phyloP scores from a whole-genome alignment of 2,113 vertebrate genomes.

The Baryphthengus martii region DNA sequence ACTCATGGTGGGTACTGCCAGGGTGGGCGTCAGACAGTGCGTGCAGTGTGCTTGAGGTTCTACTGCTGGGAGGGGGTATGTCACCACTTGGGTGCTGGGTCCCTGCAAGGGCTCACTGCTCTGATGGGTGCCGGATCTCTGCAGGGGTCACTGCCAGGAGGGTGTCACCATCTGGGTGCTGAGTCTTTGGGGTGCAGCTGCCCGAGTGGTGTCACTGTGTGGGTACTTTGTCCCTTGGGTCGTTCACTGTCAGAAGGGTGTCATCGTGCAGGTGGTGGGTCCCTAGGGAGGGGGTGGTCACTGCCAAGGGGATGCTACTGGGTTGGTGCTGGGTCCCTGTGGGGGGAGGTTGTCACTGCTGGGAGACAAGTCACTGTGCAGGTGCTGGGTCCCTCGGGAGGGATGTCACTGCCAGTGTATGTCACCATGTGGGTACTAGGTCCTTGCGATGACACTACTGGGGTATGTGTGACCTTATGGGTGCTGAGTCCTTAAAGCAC shows the following conservation, averaged over 20 bases:
- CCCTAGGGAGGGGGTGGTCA: too few relatives aligned
- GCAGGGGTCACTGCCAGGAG: too few relatives aligned
- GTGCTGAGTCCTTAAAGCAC: too few relatives aligned
- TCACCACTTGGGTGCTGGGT: neutral
- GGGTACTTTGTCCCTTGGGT: neutral
- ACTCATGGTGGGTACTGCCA: neutral
- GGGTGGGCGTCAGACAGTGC: neutral
- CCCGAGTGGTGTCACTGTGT: neutral
- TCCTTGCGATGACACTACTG: too few relatives aligned
- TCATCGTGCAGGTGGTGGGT: neutral
- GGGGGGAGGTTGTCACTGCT: too few relatives aligned
- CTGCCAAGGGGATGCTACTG: too few relatives aligned
- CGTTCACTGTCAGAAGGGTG: neutral
- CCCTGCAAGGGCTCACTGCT: too few relatives aligned
- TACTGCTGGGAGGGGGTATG: too few relatives aligned
- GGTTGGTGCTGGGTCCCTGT: neutral
- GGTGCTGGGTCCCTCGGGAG: neutral
- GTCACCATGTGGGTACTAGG: neutral
- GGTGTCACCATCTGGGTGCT: neutral
- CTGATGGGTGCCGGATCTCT: neutral
- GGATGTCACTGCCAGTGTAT: too few relatives aligned
- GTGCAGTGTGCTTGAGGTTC: neutral
- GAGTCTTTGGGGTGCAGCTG: neutral
- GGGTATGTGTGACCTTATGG: too few relatives aligned
- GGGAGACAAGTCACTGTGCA: too few relatives aligned